A percentile compares a stretch with the other conserved stretches of the same genome.
Conservation (phyloP, 2,113 vertebrate genomes). For the Bungarus multicinctus region DNA sequence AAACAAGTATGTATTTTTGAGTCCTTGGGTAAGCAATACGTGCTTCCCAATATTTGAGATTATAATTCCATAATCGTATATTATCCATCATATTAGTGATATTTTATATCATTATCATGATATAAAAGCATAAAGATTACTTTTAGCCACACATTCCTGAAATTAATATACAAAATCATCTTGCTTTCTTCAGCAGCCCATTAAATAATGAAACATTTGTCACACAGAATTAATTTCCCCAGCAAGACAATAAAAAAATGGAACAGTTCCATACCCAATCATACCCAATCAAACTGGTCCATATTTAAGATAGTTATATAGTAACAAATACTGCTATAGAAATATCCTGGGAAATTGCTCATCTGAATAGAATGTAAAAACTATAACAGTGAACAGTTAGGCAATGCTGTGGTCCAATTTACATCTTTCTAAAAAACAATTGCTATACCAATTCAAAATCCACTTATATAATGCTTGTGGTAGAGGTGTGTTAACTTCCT, state of each 20-base stretch:
- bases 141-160: not conserved
- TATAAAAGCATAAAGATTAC: not conserved
- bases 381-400: not conserved
- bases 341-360: not conserved
- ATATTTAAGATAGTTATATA: not conserved
- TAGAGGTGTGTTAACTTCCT: not conserved
- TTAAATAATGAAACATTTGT: not conserved
- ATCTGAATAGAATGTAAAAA: not conserved
- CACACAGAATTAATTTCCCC: not conserved
- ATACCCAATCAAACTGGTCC: not conserved
- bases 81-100: not conserved
- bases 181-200: not conserved
- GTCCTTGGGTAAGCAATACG: not conserved
- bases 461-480: too few relatives aligned
- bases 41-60: not conserved
- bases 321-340: not conserved
- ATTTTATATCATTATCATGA: too few relatives aligned
- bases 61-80: not conserved
- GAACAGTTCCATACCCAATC: not conserved
- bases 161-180: not conserved
- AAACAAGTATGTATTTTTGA: not conserved
- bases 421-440: not conserved
- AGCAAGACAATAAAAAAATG: not conserved
- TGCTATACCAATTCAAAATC: not conserved
- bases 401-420: not conserved